phyloP scores from a whole-genome alignment of 2,888 invertebrate species.

The Adelognathus sp. region DNA sequence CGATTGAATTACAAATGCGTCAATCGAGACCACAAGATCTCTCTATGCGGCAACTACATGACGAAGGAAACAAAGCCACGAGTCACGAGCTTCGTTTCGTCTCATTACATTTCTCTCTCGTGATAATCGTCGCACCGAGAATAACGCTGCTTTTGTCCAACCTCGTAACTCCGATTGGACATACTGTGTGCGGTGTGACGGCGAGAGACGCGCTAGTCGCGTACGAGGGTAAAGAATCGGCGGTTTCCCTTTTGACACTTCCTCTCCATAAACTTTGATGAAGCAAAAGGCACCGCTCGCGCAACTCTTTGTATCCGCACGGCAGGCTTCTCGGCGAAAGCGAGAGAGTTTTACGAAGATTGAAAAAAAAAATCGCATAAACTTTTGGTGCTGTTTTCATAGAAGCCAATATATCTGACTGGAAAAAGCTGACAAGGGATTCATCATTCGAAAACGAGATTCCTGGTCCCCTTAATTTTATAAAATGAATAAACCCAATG shows the following conservation, averaged over 20 bases:
- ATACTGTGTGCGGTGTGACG: background rate
- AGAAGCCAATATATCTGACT: too few relatives aligned
- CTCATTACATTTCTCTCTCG: background rate
- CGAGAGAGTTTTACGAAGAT: conserved; percentile 14
- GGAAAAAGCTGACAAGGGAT: too few relatives aligned
- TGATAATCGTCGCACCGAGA: conserved; percentile 22
- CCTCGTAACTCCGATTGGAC: conserved; percentile 46
- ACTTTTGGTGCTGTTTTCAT: too few relatives aligned
- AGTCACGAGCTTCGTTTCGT: background rate
- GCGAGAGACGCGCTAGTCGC: background rate
- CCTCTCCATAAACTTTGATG: conserved; percentile 50
- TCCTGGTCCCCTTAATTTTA: too few relatives aligned
- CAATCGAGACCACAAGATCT: background rate
- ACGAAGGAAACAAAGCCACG: background rate
- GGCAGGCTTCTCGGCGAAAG: conserved; percentile 16
- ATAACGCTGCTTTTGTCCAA: conserved; percentile 49
- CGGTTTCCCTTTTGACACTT: conserved; percentile 36
- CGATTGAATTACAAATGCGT: conserved; percentile 11
- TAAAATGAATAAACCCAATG: too few relatives aligned
- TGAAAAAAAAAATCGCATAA: conserved; percentile 10
- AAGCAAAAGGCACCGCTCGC: conserved; percentile 27
- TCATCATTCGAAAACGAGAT: too few relatives aligned
- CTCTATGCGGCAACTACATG: background rate
- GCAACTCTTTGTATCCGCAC: background rate
- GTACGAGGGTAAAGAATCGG: conserved; percentile 25